These are phyloP conservation scores for Gonatopus flavifemur DNA, from an alignment of 1,140 invertebrate genomes.

Conservation along the genomic window DNA sequence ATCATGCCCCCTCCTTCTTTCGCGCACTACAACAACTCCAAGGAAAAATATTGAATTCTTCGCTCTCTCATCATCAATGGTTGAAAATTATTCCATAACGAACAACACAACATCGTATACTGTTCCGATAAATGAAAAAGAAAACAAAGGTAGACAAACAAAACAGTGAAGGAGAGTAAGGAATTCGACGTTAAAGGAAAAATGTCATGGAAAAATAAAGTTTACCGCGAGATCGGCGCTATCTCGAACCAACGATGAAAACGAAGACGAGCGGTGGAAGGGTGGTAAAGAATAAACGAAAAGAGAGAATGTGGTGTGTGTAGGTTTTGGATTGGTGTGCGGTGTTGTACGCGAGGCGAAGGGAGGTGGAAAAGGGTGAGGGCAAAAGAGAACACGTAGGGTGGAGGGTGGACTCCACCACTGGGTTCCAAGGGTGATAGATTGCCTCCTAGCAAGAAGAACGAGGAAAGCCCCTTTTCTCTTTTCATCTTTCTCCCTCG, in stretches of 20 bases:
- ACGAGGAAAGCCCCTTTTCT: constrained; percentile 28
- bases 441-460: constrained; percentile 46
- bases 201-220: constrained; percentile 30
- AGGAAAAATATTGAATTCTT: too few species aligned
- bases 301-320: constrained; percentile 23
- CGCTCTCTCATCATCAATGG: too few species aligned
- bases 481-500: constrained; percentile 21
- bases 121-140: too few species aligned
- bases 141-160: too few species aligned
- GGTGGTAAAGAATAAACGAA: constrained; percentile 11
- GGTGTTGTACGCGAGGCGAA: constrained; percentile 17
- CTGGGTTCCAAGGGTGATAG: constrained; percentile 46
- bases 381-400: constrained; percentile 15
- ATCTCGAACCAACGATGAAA: constrained; percentile 17
- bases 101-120: too few species aligned
- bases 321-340: constrained; percentile 19
- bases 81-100: too few species aligned
- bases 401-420: constrained; percentile 15
- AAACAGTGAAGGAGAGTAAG: neutral
- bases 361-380: constrained; percentile 11
- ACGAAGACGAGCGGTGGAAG: constrained; percentile 4
- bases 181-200: constrained; percentile 13
- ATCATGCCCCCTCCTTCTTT: too few species aligned
- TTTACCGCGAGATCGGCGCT: constrained; percentile 29
- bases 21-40: too few species aligned